Conservation (phyloP, 2,113 vertebrate genomes). For the Bubo bubo region DNA sequence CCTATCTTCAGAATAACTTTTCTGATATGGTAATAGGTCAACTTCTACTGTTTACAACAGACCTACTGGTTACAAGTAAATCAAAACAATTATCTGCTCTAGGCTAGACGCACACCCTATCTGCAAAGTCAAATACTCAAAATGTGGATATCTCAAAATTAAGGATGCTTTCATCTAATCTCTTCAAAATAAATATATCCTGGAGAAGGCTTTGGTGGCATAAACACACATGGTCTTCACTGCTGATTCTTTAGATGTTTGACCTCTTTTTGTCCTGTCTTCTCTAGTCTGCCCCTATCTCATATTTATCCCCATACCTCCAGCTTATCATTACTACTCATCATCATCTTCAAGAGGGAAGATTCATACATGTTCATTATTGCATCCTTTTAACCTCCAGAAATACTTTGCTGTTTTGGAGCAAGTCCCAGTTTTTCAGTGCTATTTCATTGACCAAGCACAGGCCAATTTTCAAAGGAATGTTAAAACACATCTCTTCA, state of each 20-base stretch:
- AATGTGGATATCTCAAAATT: neutral
- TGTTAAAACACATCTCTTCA: neutral
- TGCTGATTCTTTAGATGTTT: neutral
- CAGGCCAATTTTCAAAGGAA: neutral
- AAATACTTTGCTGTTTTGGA: neutral
- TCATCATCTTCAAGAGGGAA: neutral
- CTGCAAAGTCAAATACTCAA: neutral
- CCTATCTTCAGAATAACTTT: neutral
- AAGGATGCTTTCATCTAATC: neutral
- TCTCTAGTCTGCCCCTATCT: neutral
- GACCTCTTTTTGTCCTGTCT: neutral
- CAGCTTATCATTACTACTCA: neutral
- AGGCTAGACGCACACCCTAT: neutral
- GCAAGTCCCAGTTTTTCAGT: neutral
- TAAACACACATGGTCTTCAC: neutral
- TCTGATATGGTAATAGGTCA: neutral
- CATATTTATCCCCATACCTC: neutral
- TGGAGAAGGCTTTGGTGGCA: neutral
- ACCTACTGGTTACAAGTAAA: neutral
- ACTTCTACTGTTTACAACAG: neutral
- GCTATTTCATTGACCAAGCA: neutral
- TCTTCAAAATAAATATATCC: neutral
- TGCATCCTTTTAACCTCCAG: neutral
- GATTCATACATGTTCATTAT: neutral
- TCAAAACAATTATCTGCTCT: neutral